Conservation (phyloP, 2,797 vertebrate species). For the Gallirallus australis region DNA sequence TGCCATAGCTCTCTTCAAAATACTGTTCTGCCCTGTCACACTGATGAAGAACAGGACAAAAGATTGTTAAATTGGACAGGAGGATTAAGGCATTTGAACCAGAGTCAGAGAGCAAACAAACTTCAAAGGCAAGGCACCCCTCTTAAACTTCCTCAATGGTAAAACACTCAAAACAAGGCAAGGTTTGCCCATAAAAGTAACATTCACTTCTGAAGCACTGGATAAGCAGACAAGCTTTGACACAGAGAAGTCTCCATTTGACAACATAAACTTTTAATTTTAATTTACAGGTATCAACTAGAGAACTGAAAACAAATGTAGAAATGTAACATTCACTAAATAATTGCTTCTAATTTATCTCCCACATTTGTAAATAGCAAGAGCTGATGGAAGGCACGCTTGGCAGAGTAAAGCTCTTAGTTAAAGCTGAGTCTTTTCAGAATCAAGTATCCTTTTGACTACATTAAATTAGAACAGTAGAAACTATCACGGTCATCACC, state of each 20-base stretch:
- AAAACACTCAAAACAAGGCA: neutral
- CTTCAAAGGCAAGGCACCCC: neutral
- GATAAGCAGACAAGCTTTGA: neutral
- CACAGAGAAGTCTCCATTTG: neutral
- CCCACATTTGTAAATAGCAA: neutral
- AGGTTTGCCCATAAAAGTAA: neutral
- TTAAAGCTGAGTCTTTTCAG: neutral
- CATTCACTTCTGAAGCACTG: neutral
- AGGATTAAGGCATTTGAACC: neutral
- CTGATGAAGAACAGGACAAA: neutral
- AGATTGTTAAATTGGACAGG: rapidly evolving
- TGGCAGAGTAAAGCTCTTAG: neutral
- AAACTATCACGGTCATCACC: neutral
- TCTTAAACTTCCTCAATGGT: neutral
- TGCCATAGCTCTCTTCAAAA: neutral
- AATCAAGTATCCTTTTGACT: neutral
- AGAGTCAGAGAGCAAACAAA: neutral
- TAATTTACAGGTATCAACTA: neutral
- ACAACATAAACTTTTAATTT: neutral
- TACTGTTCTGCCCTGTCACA: neutral
- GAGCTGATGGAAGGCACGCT: neutral
- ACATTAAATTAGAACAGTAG: neutral
- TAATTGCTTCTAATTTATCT: neutral
- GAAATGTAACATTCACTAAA: neutral
- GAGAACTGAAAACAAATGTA: neutral